Evolutionary conservation across 1,140 invertebrate species (phyloP), one percentile per base, ranked within the genome.

Genomic region (Cepaea nemoralis): DNA sequence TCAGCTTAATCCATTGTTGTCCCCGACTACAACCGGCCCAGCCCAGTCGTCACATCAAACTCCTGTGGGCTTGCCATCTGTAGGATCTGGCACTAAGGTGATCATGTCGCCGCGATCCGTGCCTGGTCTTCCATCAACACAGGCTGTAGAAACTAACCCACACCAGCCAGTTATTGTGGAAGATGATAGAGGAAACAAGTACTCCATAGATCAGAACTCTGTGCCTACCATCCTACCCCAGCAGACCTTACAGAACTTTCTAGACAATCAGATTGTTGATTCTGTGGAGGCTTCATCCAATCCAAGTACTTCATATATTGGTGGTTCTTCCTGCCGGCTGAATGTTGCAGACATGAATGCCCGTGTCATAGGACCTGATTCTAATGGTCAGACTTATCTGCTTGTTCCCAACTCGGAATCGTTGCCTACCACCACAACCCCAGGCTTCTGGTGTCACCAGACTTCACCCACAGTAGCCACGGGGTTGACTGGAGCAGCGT

Each of bases 341-440:
- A 77, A 77, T 66, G 27, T 63, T 39, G 63, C 48, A 37, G 37
- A 63, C 19, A 77, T 77, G 27, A 77, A 77, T 39, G 75, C 31
- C 40, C 75, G 66, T 66, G 75, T 77, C 3, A 40, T 77, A 63
- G 75, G 75, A n/a, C 75, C 75, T 39, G 55, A 77, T 45, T 40
- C 75, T 42, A 59, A 77, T 39, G 75, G 75, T 24, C 75, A 77
- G 40, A 63, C 75, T 6, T 77, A 63, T n/a, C 33, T 77, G 0
- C 16, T 59, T 31, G 59, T 77, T 1, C 75, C 75, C 10, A 59
- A 77, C 27, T 37, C 55, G 14, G 75, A 77, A 35, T 19, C 40
- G 31, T 1, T 35, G 1, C 6, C 42, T 3, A 27, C 10, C 33
- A 24, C 42, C n/a, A 42, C n/a, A 2, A 8, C 42, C 31, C 31